phyloP scores from a whole-genome alignment of 1,140 invertebrate genomes.

The Battus philenor region DNA sequence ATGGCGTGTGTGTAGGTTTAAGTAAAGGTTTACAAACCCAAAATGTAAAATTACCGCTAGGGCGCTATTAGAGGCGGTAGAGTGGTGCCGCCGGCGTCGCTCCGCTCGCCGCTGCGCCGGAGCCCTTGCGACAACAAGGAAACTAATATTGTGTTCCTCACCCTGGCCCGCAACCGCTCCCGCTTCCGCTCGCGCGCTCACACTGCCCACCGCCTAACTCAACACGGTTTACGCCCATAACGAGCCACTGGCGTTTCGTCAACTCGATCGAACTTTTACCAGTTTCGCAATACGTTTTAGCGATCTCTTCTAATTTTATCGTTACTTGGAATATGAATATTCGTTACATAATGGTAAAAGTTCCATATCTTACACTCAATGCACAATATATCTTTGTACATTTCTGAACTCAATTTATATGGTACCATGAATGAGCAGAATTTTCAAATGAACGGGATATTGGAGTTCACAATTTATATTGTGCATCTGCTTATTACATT shows the following conservation, averaged over 20 bases:
- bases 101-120: conserved; percentile 68
- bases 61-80: conserved; percentile 70
- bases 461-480: too few species aligned
- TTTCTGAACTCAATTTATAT: too few species aligned
- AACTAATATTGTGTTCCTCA: conserved; percentile 76
- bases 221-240: conserved; percentile 1
- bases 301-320: conserved; percentile 4
- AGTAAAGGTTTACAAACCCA: conserved; percentile 75
- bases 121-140: conserved; percentile 77
- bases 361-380: conserved; percentile 15
- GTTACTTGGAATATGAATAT: conserved; percentile 5
- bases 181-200: conserved; percentile 57
- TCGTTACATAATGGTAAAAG: conserved; percentile 18
- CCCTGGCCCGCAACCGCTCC: conserved; percentile 47
- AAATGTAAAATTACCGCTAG: conserved; percentile 73
- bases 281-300: conserved; percentile 6
- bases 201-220: conserved; percentile 26
- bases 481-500: too few species aligned
- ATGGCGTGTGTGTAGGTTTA: conserved; percentile 60
- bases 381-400: too few species aligned
- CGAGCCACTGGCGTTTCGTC: conserved; percentile 8
- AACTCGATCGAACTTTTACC: conserved; percentile 26
- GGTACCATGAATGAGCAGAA: too few species aligned
- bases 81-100: conserved; percentile 64
- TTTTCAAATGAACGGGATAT: too few species aligned